phyloP scores from a whole-genome alignment of 2,888 invertebrate species.

The Tipula confusa region DNA sequence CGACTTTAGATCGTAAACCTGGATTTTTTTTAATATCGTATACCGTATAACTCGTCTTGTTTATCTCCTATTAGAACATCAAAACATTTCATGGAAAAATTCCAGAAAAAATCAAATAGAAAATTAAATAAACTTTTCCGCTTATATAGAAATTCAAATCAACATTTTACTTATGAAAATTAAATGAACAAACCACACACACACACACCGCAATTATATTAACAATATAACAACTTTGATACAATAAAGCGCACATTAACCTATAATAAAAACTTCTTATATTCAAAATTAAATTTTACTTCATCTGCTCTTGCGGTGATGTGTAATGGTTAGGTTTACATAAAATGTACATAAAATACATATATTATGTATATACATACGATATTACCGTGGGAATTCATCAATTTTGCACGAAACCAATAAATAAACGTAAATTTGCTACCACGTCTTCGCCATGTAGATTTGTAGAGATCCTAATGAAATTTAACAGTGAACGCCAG shows the following conservation, averaged over 20 bases:
- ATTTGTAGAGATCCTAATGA: not conserved
- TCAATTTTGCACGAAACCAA: not conserved
- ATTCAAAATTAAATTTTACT: not conserved
- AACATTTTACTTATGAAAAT: not conserved
- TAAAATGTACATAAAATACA: too few relatives aligned
- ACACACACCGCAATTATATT: not conserved
- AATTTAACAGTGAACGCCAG: not conserved
- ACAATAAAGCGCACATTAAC: not conserved
- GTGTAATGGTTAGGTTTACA: too few relatives aligned
- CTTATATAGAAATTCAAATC: too few relatives aligned
- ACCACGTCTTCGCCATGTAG: not conserved
- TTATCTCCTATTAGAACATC: too few relatives aligned
- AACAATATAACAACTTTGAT: not conserved
- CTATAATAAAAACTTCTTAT: not conserved
- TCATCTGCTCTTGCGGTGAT: not conserved
- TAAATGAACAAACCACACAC: too few relatives aligned
- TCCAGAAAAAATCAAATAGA: too few relatives aligned
- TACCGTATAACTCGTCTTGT: too few relatives aligned
- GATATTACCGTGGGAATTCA: not conserved
- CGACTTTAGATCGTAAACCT: too few relatives aligned
- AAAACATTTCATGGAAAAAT: too few relatives aligned
- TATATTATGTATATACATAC: not conserved
- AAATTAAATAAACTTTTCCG: too few relatives aligned
- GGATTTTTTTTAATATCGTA: too few relatives aligned
- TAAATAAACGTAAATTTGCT: not conserved